These are phyloP conservation scores for Tamandua tetradactyla DNA, from an alignment of 2,797 vertebrate genomes.

Conservation along the genomic window DNA sequence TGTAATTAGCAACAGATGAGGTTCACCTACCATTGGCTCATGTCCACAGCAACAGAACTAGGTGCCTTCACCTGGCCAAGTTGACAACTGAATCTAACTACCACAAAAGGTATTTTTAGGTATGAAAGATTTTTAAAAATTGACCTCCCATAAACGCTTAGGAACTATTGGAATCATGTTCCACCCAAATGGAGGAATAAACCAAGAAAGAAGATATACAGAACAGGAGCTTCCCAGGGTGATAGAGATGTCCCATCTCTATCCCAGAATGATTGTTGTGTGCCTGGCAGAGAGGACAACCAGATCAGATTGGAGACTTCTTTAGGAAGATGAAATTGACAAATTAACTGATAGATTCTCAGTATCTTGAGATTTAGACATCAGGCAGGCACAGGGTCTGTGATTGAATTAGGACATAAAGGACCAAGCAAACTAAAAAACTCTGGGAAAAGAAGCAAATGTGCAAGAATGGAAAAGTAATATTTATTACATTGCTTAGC, in stretches of 20 bases:
- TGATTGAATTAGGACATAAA: neutral
- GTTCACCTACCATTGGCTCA: too few relatives aligned
- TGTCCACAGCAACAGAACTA: too few relatives aligned
- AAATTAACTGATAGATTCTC: neutral
- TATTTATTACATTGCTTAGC: slow-evolving; percentile 8
- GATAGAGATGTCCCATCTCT: neutral
- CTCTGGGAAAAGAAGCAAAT: neutral
- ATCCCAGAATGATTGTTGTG: neutral
- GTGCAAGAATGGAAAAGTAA: slow-evolving; percentile 31
- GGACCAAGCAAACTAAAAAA: neutral
- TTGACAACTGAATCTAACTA: too few relatives aligned
- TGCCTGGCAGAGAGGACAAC: neutral
- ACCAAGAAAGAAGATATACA: neutral
- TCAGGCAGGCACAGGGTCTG: neutral
- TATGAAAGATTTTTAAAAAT: neutral
- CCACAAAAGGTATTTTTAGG: too few relatives aligned
- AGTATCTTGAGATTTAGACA: neutral
- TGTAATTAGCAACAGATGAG: too few relatives aligned
- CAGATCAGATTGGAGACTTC: neutral
- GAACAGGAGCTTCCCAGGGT: neutral
- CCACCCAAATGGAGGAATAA: neutral
- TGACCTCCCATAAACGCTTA: neutral
- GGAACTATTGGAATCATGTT: neutral
- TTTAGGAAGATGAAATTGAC: neutral
- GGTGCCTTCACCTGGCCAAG: too few relatives aligned